Conservation (phyloP, 2,888 invertebrate genomes). For the Ornithoptera alexandrae region DNA sequence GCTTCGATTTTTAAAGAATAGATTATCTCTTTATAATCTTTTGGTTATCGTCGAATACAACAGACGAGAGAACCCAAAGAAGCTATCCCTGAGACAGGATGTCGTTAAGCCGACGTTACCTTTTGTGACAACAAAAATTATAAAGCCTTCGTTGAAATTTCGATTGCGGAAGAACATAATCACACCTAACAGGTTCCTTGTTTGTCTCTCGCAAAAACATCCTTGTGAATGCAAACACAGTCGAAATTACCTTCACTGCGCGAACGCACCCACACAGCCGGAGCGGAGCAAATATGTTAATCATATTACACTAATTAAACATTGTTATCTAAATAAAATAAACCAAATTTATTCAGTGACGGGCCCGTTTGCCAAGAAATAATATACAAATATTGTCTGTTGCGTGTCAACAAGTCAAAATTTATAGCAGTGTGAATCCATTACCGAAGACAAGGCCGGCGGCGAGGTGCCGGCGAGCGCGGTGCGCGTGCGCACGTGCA, state of each 20-base stretch:
- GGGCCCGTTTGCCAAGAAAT: conserved; percentile 62
- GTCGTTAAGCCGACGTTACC: too few species aligned
- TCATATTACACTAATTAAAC: conserved; percentile 64
- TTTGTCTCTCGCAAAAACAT: conserved; percentile 51
- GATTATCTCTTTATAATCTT: too few species aligned
- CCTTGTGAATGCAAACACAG: conserved; percentile 50
- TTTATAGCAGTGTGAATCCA: conserved; percentile 60
- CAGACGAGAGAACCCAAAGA: too few species aligned
- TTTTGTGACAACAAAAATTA: too few species aligned
- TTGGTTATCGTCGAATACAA: too few species aligned
- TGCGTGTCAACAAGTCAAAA: conserved; percentile 63
- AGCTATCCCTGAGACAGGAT: too few species aligned
- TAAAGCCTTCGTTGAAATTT: too few species aligned
- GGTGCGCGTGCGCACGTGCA: conserved; percentile 37
- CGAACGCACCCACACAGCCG: conserved; percentile 49
- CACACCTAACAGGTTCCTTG: conserved; percentile 44
- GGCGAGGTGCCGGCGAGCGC: not conserved
- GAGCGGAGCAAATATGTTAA: conserved; percentile 61
- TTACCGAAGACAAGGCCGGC: conserved; percentile 43
- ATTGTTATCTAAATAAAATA: conserved; percentile 67
- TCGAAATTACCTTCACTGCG: conserved; percentile 41
- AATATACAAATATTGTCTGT: conserved; percentile 67
- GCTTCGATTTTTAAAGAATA: too few species aligned
- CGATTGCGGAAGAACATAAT: conserved; percentile 39
- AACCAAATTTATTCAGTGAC: conserved; percentile 66